Evolutionary conservation across 2,113 vertebrate species (phyloP), one percentile per base, ranked within the genome.

Genomic region (Tragulus kanchil): DNA sequence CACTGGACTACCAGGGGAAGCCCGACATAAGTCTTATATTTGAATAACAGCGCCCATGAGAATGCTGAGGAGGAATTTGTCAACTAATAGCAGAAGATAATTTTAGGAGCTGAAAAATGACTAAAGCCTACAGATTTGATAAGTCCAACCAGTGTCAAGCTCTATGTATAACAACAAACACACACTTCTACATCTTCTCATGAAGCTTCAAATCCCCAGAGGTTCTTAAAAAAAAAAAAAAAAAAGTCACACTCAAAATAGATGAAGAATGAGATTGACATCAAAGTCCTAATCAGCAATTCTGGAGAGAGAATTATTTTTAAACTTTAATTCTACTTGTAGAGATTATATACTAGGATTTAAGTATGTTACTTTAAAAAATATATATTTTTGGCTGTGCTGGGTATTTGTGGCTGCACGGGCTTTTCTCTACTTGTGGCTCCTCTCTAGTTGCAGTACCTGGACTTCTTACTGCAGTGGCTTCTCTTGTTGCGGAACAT

Each of bases 101-200:
- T n/a, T 69, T 93, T 85, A 85, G 65, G 21, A 95, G 89, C 45
- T 89, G 19, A 48, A 91, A 88, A 95, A 91, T 56, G 52, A 95
- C 31, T 85, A 52, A 79, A 58, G 48, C 56, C 62, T 82, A 71
- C 21, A 65, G 5, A 82, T 82, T 11, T 84, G 48, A 62, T 48
- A 91, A 88, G 12, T 62, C 21, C 21, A 91, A 78, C n/a, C 28
- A 91, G 21, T 71, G 48, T 25, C 71, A 95, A 89, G 61, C 10
- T 69, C 15, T 95, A 42, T 16, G 25, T 31, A 75, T n/a, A 36
- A 77, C 79, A 91, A 58, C 17, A 48, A 28, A 83, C 28, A 67
- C 13, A 87, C 8, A 50, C 36, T 62, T 31, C 48, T 3, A 65
- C 21, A 62, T 36, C 89, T 21, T 89, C 52, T 89, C 54, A 67